Base-by-base conservation (phyloP, 2,797 vertebrate genomes). In the Tapirus indicus region DNA sequence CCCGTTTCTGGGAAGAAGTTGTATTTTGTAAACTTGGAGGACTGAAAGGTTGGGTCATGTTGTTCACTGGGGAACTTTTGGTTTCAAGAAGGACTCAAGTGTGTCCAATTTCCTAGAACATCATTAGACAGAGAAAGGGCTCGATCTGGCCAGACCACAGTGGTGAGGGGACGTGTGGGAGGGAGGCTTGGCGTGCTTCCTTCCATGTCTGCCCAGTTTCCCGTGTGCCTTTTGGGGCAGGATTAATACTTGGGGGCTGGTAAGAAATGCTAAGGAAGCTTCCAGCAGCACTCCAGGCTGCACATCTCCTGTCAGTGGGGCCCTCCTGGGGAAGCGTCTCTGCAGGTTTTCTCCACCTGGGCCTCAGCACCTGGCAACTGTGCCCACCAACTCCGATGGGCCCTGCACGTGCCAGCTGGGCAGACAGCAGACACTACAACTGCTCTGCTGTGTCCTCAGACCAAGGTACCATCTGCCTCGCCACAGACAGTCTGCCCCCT, bases 291-390 rank as follows among this genome's bases (percentile, higher is more conserved):
- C 58, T 68, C 35, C 18, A 32, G 17, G 38, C 64, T 4, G 3
- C 29, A 10, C 0, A 12, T 0, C 17, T 52, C 18, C 0, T 0
- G 0, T 47, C 17, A 0, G 14, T 2, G 13, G 62, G 41, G 32
- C 2, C 56, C 32, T 49, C 20, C 35, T 66, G 64, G 68, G 54
- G 21, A 38, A 13, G 10, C 0, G 0, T 25, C 38, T 56, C 56
- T 44, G 29, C 6, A 29, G 35, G 7, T 41, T 68, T 72, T 60
- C 80, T 62, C 7, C 0, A 52, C 72, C 47, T 17, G 18, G 49
- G n/a, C n/a, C 68, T 69, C 35, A 11, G 12, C n/a, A 58, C 13
- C 87, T 49, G 20, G 23, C 74, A 38, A 27, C 60, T 8, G 32
- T 27, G 38, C 25, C 78, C 66, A 27, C 49, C 29, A 17, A 1